phyloP scores from a whole-genome alignment of 2,888 invertebrate species.

The Flabesymbios commensalis region DNA sequence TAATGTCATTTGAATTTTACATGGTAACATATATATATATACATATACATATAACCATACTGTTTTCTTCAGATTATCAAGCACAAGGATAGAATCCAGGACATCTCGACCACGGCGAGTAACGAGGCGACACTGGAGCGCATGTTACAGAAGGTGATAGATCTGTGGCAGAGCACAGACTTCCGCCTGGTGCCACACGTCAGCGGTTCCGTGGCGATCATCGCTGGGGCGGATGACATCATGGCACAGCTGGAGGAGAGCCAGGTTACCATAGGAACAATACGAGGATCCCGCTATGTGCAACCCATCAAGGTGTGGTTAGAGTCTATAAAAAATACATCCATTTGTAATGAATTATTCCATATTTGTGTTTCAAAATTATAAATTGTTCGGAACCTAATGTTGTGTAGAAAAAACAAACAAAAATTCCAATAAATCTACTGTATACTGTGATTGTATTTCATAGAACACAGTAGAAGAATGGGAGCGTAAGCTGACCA shows the following conservation, averaged over 20 bases:
- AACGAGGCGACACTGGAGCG: constrained; percentile 60
- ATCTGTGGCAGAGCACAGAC: constrained; percentile 56
- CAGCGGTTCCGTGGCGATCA: constrained; percentile 53
- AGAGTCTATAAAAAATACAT: too few relatives aligned
- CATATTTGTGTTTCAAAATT: not conserved
- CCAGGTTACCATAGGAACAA: constrained; percentile 60
- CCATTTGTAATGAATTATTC: not conserved
- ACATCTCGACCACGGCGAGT: constrained; percentile 60
- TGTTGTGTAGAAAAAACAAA: not conserved
- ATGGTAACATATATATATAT: too few relatives aligned
- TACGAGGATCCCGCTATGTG: constrained; percentile 59
- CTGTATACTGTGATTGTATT: too few relatives aligned
- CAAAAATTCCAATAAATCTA: too few relatives aligned
- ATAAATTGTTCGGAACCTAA: not conserved
- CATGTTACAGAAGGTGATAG: constrained; percentile 60
- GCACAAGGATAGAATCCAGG: constrained; percentile 60
- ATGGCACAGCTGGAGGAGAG: constrained; percentile 60
- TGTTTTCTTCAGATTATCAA: constrained; percentile 50
- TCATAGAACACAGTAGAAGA: constrained; percentile 54
- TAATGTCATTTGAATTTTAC: too few relatives aligned
- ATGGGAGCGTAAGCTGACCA: constrained; percentile 58
- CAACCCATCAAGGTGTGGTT: constrained; percentile 57
- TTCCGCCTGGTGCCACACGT: constrained; percentile 56
- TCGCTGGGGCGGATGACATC: constrained; percentile 60
- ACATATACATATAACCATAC: too few relatives aligned